Conservation (phyloP, 2,888 invertebrate species). For the Drosophila trichaetosa region DNA sequence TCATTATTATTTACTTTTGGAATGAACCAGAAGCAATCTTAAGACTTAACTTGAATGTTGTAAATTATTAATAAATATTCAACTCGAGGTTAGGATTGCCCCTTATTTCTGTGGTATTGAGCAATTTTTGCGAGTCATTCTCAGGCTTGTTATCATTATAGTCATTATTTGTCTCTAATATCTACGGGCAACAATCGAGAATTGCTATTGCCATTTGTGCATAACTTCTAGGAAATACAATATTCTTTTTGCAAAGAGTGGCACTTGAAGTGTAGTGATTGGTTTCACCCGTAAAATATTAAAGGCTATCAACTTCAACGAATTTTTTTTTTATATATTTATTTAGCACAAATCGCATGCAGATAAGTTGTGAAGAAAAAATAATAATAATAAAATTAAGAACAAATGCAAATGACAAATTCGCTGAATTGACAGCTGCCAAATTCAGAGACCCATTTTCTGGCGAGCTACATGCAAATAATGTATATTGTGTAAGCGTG, state of each 20-base stretch:
- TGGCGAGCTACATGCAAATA: not conserved
- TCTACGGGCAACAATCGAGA: not conserved
- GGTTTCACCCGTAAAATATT: no score
- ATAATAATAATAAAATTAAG: no score
- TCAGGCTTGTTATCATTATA: not conserved
- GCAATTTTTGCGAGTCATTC: not conserved
- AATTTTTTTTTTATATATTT: not conserved
- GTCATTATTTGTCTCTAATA: not conserved
- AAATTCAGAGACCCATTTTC: slow-evolving; percentile 26
- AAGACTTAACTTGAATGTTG: no score
- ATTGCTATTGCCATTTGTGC: not conserved
- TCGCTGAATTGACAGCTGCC: slow-evolving; percentile 42
- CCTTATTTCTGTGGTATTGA: not conserved
- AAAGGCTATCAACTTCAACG: not conserved
- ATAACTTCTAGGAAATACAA: not conserved
- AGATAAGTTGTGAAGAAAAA: not conserved
- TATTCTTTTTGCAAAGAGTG: not conserved
- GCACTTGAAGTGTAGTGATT: not conserved
- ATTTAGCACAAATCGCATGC: not conserved
- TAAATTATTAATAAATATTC: no score
- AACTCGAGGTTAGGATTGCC: no score
- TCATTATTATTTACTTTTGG: not conserved
- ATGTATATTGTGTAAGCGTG: not conserved
- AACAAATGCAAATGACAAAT: slow-evolving; percentile 3
- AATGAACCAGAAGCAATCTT: no score